These are phyloP conservation scores for Ispidina picta DNA, from an alignment of 2,797 vertebrate species.

Conservation along the genomic window DNA sequence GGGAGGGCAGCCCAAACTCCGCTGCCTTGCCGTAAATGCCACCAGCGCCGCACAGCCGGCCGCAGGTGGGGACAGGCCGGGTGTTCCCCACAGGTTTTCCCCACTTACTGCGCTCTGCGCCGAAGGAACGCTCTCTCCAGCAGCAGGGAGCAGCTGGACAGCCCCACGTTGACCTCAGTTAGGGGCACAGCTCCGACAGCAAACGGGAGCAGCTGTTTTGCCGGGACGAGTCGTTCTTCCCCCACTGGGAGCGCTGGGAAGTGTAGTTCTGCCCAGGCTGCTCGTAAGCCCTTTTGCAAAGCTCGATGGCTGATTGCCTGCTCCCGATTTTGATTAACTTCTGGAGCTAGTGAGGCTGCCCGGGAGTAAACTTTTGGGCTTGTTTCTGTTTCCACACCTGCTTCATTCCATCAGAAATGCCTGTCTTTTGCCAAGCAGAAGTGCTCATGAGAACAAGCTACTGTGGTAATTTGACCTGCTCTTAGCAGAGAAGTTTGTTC, in stretches of 20 bases:
- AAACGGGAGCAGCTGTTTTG: rapidly evolving
- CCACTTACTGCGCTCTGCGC: background rate
- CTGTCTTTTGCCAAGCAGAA: background rate
- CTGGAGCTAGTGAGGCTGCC: background rate
- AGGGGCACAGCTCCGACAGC: background rate
- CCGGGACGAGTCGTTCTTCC: rapidly evolving
- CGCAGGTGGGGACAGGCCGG: background rate
- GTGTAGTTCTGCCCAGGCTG: background rate
- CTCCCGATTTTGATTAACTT: background rate
- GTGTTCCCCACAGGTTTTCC: rapidly evolving
- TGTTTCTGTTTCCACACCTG: background rate
- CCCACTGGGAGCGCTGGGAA: background rate
- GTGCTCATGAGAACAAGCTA: background rate
- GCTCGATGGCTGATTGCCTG: rapidly evolving
- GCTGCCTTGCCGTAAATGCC: rapidly evolving
- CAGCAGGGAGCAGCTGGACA: background rate
- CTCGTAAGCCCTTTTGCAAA: background rate
- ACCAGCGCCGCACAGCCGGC: rapidly evolving
- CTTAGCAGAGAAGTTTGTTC: background rate
- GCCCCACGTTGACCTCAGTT: rapidly evolving
- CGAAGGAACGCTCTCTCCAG: background rate
- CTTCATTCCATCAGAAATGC: background rate
- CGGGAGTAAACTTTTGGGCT: background rate
- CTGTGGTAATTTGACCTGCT: background rate
- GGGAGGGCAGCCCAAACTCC: too few species aligned